Evolutionary conservation across 2,113 vertebrate genomes (phyloP).

Genomic region (Hemiprocne comata): DNA sequence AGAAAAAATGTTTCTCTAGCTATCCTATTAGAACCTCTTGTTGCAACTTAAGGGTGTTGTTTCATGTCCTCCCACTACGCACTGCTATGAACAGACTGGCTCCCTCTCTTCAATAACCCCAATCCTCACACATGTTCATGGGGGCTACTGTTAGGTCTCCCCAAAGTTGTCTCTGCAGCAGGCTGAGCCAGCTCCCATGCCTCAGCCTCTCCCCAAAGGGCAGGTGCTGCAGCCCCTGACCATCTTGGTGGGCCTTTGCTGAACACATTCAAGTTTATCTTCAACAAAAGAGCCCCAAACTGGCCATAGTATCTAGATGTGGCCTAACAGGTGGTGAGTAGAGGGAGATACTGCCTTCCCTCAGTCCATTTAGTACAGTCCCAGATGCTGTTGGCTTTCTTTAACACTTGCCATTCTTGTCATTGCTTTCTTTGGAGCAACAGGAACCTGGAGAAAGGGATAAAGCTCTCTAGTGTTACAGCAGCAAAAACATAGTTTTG

Average conservation of each 20-base stretch:
- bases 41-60: neutral
- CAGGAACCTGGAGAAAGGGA: neutral
- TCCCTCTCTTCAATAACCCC: neutral
- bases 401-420: neutral
- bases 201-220: neutral
- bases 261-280: neutral
- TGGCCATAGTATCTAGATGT: neutral
- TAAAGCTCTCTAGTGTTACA: neutral
- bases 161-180: neutral
- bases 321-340: neutral
- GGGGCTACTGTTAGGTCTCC: neutral
- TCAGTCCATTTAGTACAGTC: neutral
- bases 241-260: neutral
- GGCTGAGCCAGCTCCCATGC: neutral
- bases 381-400: neutral
- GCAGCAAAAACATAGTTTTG: neutral
- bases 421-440: neutral
- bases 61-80: neutral
- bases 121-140: neutral
- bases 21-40: neutral
- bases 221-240: neutral
- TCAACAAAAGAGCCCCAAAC: neutral
- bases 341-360: neutral
- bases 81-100: neutral
- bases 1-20: neutral